Conservation (phyloP, 2,888 invertebrate species). For the Rambutsinella grinnellia region DNA sequence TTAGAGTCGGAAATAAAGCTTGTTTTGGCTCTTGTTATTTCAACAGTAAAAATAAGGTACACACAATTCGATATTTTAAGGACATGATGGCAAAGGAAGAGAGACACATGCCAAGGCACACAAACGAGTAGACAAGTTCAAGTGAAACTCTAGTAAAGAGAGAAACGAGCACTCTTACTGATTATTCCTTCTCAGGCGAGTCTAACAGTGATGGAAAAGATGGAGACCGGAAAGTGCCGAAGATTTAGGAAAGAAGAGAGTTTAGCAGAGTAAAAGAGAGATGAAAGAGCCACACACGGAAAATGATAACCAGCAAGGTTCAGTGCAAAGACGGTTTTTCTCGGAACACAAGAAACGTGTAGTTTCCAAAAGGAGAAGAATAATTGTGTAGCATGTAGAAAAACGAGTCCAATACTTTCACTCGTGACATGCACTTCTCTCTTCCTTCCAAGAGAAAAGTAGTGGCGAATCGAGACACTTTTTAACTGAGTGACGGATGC, state of each 20-base stretch:
- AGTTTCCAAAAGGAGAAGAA: neutral
- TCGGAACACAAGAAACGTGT: neutral
- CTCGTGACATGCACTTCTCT: slow-evolving; percentile 14
- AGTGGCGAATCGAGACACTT: neutral
- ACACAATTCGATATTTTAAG: neutral
- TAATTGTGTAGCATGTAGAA: neutral
- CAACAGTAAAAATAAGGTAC: neutral
- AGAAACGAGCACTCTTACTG: neutral
- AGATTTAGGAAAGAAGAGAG: slow-evolving; percentile 15
- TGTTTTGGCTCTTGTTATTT: no score
- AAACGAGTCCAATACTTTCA: neutral
- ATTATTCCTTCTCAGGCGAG: neutral
- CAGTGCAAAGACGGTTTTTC: neutral
- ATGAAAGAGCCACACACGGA: neutral
- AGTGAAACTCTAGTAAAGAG: slow-evolving; percentile 1
- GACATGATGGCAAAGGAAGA: neutral
- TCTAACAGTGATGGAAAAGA: neutral
- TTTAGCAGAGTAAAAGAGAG: neutral
- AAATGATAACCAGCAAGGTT: neutral
- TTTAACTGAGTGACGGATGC: neutral
- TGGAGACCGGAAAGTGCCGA: slow-evolving; percentile 38
- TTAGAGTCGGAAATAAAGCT: no score
- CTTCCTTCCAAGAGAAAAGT: neutral
- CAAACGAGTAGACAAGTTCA: slow-evolving; percentile 27
- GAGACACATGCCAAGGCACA: neutral